Conservation (phyloP, 2,797 vertebrate species). For the Propithecus deckenii region DNA sequence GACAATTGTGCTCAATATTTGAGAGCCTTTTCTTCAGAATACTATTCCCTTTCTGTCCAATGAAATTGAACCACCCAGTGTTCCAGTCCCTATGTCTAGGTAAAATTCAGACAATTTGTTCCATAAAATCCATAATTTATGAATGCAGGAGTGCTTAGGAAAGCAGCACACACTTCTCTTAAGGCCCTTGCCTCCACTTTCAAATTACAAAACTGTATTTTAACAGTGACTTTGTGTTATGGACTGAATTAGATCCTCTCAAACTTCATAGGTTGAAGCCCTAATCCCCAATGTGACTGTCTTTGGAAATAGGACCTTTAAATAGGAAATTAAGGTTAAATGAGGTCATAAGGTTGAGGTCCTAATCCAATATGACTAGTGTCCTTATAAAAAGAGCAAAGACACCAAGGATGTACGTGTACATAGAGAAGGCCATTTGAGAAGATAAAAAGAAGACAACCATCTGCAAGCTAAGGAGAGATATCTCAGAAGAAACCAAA, state of each 20-base stretch:
- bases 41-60: background rate
- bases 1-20: background rate
- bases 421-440: background rate
- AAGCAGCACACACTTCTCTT: background rate
- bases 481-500: background rate
- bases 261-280: background rate
- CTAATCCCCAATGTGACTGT: background rate
- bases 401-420: background rate
- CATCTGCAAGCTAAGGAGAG: background rate
- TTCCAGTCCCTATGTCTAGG: background rate
- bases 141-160: background rate
- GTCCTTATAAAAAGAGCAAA: background rate
- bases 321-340: background rate
- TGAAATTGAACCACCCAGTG: background rate
- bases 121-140: background rate
- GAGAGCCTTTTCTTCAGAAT: background rate
- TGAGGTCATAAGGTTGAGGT: background rate
- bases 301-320: background rate
- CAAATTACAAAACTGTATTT: background rate
- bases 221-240: background rate
- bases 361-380: background rate
- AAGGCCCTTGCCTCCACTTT: background rate
- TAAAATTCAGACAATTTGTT: background rate
- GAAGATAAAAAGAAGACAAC: background rate
- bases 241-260: background rate